phyloP scores from a whole-genome alignment of 2,888 invertebrate genomes.

The Drosophila eohydei region DNA sequence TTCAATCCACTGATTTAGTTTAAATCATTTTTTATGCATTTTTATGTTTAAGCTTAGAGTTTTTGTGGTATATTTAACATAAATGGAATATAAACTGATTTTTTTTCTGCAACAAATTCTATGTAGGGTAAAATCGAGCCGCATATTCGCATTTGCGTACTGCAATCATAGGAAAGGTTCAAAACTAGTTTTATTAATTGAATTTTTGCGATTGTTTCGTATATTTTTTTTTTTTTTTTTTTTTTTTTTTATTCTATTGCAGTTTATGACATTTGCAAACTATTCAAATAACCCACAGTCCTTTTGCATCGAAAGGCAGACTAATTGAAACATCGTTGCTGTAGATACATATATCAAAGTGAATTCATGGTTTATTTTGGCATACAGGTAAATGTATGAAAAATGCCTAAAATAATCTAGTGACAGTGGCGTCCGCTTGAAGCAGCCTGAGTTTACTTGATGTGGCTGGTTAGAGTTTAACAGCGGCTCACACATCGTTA shows the following conservation, averaged over 20 bases:
- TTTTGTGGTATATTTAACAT: neutral
- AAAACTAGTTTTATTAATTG: neutral
- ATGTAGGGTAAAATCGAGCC: neutral
- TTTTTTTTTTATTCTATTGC: neutral
- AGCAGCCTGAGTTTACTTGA: slow-evolving; percentile 20
- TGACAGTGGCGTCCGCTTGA: slow-evolving; percentile 5
- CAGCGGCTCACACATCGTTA: slow-evolving; percentile 47
- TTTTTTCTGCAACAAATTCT: neutral
- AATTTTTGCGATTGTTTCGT: neutral
- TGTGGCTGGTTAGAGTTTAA: slow-evolving; percentile 32
- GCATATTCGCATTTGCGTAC: neutral
- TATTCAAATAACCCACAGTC: neutral
- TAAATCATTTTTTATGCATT: no score
- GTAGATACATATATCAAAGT: neutral
- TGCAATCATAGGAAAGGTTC: neutral
- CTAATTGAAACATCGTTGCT: neutral
- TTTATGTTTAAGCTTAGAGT: neutral
- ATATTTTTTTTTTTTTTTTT: neutral
- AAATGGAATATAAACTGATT: neutral
- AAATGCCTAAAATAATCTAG: neutral
- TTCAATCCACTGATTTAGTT: neutral
- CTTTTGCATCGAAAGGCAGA: neutral
- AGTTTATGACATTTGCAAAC: no score
- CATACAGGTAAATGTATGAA: neutral
- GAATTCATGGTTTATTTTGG: neutral